Conservation (phyloP, 2,888 invertebrate species). For the Piscicola geometra region DNA sequence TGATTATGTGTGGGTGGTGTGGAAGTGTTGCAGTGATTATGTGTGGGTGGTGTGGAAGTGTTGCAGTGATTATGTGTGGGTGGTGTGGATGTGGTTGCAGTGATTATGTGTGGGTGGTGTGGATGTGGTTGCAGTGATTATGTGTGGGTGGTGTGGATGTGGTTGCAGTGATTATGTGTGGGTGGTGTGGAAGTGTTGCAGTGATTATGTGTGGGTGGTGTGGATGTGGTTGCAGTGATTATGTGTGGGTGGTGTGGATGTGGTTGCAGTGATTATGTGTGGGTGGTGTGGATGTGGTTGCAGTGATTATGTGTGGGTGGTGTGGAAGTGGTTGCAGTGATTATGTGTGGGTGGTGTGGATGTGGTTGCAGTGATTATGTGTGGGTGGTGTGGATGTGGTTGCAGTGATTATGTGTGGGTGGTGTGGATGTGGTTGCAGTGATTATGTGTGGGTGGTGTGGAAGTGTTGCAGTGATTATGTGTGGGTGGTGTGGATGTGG, state of each 20-base stretch:
- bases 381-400: constrained; percentile 61
- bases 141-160: constrained; percentile 65
- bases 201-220: constrained; percentile 46
- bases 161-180: constrained; percentile 57
- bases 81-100: too few species aligned
- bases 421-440: constrained; percentile 77
- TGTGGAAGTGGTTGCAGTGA: too few species aligned
- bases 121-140: constrained; percentile 79
- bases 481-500: constrained; percentile 67
- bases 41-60: too few species aligned
- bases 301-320: constrained; percentile 59
- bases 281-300: constrained; percentile 60
- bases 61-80: too few species aligned
- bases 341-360: constrained; percentile 64
- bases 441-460: too few species aligned
- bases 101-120: constrained; percentile 58
- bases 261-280: constrained; percentile 75
- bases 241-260: constrained; percentile 66
- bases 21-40: too few species aligned
- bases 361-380: constrained; percentile 76
- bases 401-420: constrained; percentile 60
- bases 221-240: too few species aligned
- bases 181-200: too few species aligned
- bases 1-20: too few species aligned
- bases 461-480: constrained; percentile 51